Evolutionary conservation across 2,888 invertebrate genomes (phyloP), one percentile per base, ranked within the genome.

Genomic region (Volucella bombylans): DNA sequence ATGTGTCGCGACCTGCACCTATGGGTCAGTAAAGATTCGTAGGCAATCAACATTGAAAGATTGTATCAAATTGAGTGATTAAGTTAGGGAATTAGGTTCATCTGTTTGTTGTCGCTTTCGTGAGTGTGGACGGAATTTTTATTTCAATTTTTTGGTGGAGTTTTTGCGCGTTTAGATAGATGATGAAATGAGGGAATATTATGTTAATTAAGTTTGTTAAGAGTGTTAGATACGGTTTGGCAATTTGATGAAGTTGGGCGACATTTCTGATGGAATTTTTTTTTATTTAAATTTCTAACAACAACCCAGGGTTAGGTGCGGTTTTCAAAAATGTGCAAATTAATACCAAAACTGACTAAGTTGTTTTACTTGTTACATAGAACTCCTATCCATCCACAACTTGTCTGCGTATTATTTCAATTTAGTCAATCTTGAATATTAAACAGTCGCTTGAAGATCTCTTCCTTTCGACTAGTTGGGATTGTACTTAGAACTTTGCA

Each of bases 1-100:
- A 43, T 59, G 61, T 67, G 68, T 76, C 67, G 43, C 23, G 73
- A 73, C 64, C 73, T 45, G 41, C 52, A 76, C 76, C 59, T 52
- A 31, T 49, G 57, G 74, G 50, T 74, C 74, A 59, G 55, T 14
- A 18, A 31, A 31, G 31, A 31, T 31, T 31, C 31, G 31, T 31
- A 31, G 31, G 31, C 31, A 31, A 31, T 31, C 14, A 43, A 45
- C 31, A 38, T 38, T 43, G 55, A 55, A 14, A 45, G 31, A 49
- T 6, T 31, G 2, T 31, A 59, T 71, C 55, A 50, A 38, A 38
- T 23, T 8, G 15, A 23, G 47, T 14, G 55, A 64, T 55, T 18
- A 54, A 39, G 62, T 64, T 43, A 41, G 38, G 41, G 47, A 41
- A 64, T 73, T 65, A 49, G 18, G 61, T 57, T 61, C 52, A 61